A percentile compares a stretch with the other conserved stretches of the same genome.
phyloP scores from a whole-genome alignment of 2,888 invertebrate species.

The Dryocosmus kuriphilus region DNA sequence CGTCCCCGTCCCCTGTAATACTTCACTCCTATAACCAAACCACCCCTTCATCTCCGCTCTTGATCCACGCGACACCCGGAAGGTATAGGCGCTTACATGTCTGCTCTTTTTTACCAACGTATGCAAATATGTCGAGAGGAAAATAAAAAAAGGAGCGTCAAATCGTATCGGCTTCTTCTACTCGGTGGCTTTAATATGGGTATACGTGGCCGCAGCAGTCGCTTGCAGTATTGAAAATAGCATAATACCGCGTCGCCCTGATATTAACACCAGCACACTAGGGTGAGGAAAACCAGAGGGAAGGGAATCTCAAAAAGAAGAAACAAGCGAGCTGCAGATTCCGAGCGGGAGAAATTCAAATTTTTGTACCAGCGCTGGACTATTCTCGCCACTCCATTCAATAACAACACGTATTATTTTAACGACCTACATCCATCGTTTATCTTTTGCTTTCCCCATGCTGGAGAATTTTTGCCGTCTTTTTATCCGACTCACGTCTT shows the following conservation, averaged over 20 bases:
- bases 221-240: slow-evolving; percentile 61
- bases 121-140: slow-evolving; percentile 49
- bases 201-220: slow-evolving; percentile 51
- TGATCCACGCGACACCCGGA: slow-evolving; percentile 43
- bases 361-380: slow-evolving; percentile 59
- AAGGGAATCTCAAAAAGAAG: slow-evolving; percentile 43
- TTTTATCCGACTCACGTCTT: slow-evolving; percentile 13
- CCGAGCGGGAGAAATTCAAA: slow-evolving; percentile 68
- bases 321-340: slow-evolving; percentile 60
- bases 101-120: slow-evolving; percentile 45
- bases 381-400: slow-evolving; percentile 60
- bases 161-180: slow-evolving; percentile 37
- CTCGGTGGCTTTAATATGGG: slow-evolving; percentile 59
- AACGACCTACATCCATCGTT: slow-evolving; percentile 58
- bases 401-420: slow-evolving; percentile 74
- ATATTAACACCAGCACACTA: slow-evolving; percentile 59
- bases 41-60: slow-evolving; percentile 39
- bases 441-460: slow-evolving; percentile 18
- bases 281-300: slow-evolving; percentile 50
- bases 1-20: slow-evolving; percentile 71
- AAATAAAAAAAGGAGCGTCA: slow-evolving; percentile 19
- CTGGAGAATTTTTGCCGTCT: background rate
- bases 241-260: slow-evolving; percentile 59
- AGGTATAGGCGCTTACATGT: slow-evolving; percentile 51
- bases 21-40: slow-evolving; percentile 69